A percentile compares a stretch with the other conserved stretches of the same genome.
Conservation (phyloP, 2,888 invertebrate genomes). For the Coelopa pilipes region DNA sequence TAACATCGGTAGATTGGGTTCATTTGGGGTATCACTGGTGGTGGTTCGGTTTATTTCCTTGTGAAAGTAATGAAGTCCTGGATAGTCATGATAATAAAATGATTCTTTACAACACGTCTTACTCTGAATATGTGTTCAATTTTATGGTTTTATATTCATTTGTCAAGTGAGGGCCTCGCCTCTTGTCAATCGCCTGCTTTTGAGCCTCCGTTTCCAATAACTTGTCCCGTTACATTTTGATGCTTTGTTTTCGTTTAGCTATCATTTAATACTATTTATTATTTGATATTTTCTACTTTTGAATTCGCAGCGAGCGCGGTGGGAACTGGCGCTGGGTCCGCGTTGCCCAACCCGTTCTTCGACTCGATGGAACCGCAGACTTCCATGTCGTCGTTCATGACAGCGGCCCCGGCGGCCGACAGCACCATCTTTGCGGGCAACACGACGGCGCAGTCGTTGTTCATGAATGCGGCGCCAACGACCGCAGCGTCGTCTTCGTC, state of each 20-base stretch:
- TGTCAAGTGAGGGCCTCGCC: too few species aligned
- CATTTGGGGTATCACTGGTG: too few species aligned
- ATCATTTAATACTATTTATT: background rate
- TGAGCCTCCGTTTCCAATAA: background rate
- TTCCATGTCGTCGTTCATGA: slow-evolving; percentile 20
- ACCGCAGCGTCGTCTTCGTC: slow-evolving; percentile 46
- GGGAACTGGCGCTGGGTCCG: slow-evolving; percentile 36
- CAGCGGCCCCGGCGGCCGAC: slow-evolving; percentile 36
- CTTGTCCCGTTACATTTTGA: background rate
- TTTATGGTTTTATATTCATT: too few species aligned
- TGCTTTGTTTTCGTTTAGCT: background rate
- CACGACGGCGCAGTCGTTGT: slow-evolving; percentile 37
- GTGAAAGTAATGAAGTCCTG: too few species aligned
- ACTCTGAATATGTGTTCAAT: too few species aligned
- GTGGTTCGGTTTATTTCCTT: too few species aligned
- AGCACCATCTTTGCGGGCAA: slow-evolving; percentile 30
- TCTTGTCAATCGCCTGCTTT: background rate
- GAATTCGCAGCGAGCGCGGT: slow-evolving; percentile 21
- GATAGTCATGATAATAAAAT: too few species aligned
- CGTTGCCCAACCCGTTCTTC: slow-evolving; percentile 66
- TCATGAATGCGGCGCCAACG: slow-evolving; percentile 41
- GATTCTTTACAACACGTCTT: too few species aligned
- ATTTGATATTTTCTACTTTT: slow-evolving; percentile 11
- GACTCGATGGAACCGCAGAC: slow-evolving; percentile 54
- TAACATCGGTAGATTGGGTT: too few species aligned